Evolutionary conservation across 2,888 invertebrate species (phyloP), one percentile per base, ranked within the genome.

Genomic region (Acanthopleura granulata): DNA sequence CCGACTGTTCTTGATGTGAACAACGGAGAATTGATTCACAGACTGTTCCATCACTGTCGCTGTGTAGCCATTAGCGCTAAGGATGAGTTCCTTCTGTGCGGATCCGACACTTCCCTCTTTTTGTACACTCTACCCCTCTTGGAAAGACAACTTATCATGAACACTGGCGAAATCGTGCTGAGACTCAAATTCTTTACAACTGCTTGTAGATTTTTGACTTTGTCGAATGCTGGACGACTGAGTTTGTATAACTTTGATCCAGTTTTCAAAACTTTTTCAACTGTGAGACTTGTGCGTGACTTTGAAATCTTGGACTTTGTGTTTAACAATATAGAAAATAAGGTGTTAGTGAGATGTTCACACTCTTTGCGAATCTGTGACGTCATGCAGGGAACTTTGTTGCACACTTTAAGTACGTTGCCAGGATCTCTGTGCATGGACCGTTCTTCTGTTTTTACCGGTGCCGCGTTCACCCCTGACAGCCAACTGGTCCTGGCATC

Each of bases 1-100:
- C 88, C 88, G 0, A 80, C 80, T 71, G 81, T 88, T 0, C 76
- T 87, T 1, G 86, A 88, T 72, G 75, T 86, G 25, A 81, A 84
- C 49, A 77, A 80, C n/a, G 80, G 81, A n/a, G 78, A 76, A 16
- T 71, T 85, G 6, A 62, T 87, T 12, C 86, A 86, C 73, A 83
- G 82, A 73, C 85, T 86, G 72, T 77, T 81, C n/a, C 83, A 80
- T 74, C 84, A 85, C 71, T 79, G 83, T 9, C 81, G 83, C 30
- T 79, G 84, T 16, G 84, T 85, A 9, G 84, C 86, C 22, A 80
- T 88, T n/a, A 85, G 84, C 75, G 75, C 76, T 0, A 82, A 84
- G 66, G 87, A 88, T 70, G 78, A 78, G 9, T 82, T 80, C 72
- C 66, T 88, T 12, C 82, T 82, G 18, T 85, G 85, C 75, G 85